Evolutionary conservation across 2,113 vertebrate species (phyloP).

Genomic region (Ursus arctos): DNA sequence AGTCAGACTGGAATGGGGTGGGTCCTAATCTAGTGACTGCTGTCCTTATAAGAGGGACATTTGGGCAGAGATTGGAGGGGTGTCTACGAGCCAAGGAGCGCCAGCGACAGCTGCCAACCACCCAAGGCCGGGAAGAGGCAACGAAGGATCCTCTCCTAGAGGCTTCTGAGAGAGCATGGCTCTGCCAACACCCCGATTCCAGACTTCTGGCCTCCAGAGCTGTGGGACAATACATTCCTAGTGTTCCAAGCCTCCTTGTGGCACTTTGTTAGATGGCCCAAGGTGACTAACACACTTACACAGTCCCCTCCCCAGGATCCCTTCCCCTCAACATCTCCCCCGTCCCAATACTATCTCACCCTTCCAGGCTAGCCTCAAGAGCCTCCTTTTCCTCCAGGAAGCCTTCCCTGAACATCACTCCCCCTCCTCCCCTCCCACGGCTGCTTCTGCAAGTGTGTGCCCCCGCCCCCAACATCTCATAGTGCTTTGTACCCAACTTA

Average conservation of each 20-base stretch:
- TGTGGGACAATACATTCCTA: neutral
- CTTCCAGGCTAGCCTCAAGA: neutral
- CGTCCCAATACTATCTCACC: accelerated
- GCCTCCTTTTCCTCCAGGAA: neutral
- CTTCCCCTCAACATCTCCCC: too few species aligned
- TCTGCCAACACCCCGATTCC: neutral
- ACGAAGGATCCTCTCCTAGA: neutral
- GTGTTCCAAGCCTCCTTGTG: neutral
- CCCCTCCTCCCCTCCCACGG: too few species aligned
- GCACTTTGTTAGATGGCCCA: accelerated
- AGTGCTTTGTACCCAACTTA: too few species aligned
- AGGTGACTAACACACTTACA: neutral
- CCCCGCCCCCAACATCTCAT: too few species aligned
- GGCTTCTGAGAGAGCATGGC: neutral
- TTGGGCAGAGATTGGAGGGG: too few species aligned
- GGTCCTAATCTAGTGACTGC: too few species aligned
- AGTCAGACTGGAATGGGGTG: too few species aligned
- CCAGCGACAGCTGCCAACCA: accelerated
- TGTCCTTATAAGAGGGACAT: too few species aligned
- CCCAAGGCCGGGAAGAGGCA: neutral
- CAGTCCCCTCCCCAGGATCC: too few species aligned
- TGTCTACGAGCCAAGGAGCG: too few species aligned
- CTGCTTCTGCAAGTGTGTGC: too few species aligned
- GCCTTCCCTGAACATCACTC: neutral
- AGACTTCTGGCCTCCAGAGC: neutral